Base-by-base conservation (phyloP, 2,113 vertebrate species). In the Oriolus oriolus region DNA sequence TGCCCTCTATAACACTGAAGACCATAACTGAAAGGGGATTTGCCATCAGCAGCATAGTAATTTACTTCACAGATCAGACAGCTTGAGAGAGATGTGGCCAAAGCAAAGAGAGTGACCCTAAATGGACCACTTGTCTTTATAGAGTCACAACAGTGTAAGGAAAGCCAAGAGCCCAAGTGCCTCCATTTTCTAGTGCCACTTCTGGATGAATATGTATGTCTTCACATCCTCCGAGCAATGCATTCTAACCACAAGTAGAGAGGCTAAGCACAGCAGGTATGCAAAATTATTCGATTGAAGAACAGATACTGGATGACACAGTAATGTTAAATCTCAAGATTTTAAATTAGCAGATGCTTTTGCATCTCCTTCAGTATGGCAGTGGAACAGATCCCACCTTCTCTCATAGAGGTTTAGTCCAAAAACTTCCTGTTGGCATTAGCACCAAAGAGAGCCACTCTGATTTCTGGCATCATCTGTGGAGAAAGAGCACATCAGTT, bases 381-480 rank as follows among this genome's bases (percentile, higher is more conserved):
- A 92, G 76, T 69, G 81, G 91, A 96, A 93, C 33, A 78, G 86
- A 90, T 68, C 73, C 96, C 93, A 96, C 87, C 84, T 95, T 91
- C 56, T 63, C 73, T 89, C 88, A 69, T 19, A n/a, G 65, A 83
- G 65, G 68, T 74, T 98, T 98, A 99, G 98, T 99, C 99, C 98
- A 98, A 87, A 97, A 99, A 99, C 96, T 98, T 99, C 95, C 99
- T 98, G 96, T 99, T 99, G 90, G 97, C 98, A 95, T 99, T 99
- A 82, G 98, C 98, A 66, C 99, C 99, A 59, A 99, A 99, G 91
- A 99, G 97, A 85, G 97, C 97, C 92, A 98, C 98, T 96, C 99
- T 98, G 91, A 99, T 98, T 94, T 99, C 99, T 93, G 99, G 99
- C 98, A 99, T 99, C 99, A 99, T 99, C 99, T 99, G 98, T 91